phyloP scores from a whole-genome alignment of 1,140 invertebrate genomes.

The Periplaneta americana region DNA sequence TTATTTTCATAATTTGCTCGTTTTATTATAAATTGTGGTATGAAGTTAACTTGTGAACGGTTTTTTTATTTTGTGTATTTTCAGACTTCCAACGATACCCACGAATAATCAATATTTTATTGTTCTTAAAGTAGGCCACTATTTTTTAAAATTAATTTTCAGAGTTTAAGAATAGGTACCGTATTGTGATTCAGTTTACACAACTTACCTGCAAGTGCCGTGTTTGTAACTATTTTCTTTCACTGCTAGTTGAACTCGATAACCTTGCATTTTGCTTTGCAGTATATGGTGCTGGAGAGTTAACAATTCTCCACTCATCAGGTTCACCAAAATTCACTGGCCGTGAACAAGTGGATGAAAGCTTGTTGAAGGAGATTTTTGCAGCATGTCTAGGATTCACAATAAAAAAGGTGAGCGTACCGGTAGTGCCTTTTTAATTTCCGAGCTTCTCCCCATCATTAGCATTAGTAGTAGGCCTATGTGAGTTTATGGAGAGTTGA shows the following conservation, averaged over 20 bases:
- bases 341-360: slow-evolving; percentile 50
- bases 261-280: slow-evolving; percentile 27
- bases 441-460: too few relatives aligned
- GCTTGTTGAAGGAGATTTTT: slow-evolving; percentile 63
- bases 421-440: background rate
- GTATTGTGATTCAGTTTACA: background rate
- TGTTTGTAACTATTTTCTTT: background rate
- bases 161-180: too few relatives aligned
- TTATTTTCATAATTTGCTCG: background rate
- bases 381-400: slow-evolving; percentile 63
- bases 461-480: too few relatives aligned
- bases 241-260: background rate
- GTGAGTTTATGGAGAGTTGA: too few relatives aligned
- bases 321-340: slow-evolving; percentile 59
- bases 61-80: background rate
- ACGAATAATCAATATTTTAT: too few relatives aligned
- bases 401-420: slow-evolving; percentile 45
- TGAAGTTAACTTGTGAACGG: background rate
- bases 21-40: background rate
- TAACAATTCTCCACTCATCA: slow-evolving; percentile 58
- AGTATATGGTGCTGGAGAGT: slow-evolving; percentile 61
- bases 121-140: background rate
- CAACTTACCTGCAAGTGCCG: background rate
- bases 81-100: background rate
- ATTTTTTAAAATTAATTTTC: background rate